Percentiles rank a stretch among this genome's conserved stretches.
Evolutionary conservation across 2,888 invertebrate species (phyloP).

Genomic region (Agelastica alni): DNA sequence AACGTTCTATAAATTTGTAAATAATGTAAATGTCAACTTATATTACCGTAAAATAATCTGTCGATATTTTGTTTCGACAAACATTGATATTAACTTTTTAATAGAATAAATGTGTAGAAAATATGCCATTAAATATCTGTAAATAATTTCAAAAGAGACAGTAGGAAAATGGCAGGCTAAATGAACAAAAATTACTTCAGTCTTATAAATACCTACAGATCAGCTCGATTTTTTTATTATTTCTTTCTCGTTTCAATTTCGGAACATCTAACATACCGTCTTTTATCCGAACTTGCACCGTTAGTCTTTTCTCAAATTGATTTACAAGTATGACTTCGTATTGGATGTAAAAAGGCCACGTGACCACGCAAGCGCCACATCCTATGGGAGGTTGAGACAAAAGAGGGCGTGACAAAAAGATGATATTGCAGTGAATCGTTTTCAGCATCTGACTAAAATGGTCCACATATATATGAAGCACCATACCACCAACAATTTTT

Average conservation of each 20-base stretch:
- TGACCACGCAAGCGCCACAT: conserved; percentile 50
- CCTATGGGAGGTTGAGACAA: conserved; percentile 53
- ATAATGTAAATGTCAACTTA: too few species aligned
- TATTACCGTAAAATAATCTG: too few species aligned
- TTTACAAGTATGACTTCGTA: conserved; percentile 45
- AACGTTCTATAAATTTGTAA: too few species aligned
- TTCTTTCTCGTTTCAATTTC: conserved; percentile 6
- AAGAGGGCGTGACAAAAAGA: conserved; percentile 47
- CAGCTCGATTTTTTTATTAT: background rate
- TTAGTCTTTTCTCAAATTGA: conserved; percentile 46
- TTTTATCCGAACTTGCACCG: conserved; percentile 30
- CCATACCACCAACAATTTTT: conserved; percentile 24
- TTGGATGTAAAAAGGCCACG: conserved; percentile 47
- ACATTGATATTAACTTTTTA: too few species aligned
- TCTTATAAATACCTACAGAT: background rate
- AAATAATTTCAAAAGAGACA: too few species aligned
- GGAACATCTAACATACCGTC: conserved; percentile 7
- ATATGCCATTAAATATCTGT: too few species aligned
- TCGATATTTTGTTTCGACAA: too few species aligned
- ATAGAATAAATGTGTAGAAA: too few species aligned
- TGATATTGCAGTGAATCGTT: conserved; percentile 24
- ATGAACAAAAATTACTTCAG: background rate
- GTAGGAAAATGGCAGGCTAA: background rate
- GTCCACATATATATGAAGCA: conserved; percentile 14
- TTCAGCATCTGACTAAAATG: conserved; percentile 31